phyloP scores from a whole-genome alignment of 1,140 invertebrate species.

The Magallana ariakensis region DNA sequence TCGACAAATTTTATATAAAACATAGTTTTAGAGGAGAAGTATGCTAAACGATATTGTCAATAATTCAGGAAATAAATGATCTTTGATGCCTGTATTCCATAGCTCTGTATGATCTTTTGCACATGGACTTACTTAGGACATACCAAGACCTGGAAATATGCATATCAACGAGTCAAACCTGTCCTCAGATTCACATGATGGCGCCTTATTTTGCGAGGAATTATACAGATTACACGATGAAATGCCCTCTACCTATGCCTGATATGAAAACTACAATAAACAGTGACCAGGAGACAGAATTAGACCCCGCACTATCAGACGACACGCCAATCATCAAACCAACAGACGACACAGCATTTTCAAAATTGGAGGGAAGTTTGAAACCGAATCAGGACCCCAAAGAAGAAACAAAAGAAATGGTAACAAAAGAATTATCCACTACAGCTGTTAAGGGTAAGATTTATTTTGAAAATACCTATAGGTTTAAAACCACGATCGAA shows the following conservation, averaged over 20 bases:
- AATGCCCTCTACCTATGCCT: slow-evolving; percentile 3
- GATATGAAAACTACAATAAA: not conserved
- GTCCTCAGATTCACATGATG: slow-evolving; percentile 31
- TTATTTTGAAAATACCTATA: not conserved
- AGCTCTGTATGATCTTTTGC: too few relatives aligned
- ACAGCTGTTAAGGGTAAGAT: not conserved
- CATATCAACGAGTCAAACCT: not conserved
- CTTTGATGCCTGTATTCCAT: too few relatives aligned
- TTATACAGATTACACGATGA: slow-evolving; percentile 4
- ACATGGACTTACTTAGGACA: not conserved
- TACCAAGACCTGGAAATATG: not conserved
- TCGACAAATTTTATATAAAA: too few relatives aligned
- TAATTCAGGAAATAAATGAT: too few relatives aligned
- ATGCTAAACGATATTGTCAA: too few relatives aligned
- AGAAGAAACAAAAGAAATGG: not conserved
- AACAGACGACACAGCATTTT: not conserved
- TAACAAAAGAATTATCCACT: not conserved
- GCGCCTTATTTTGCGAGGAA: slow-evolving; percentile 9
- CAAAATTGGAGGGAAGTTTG: too few relatives aligned
- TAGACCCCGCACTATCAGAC: too few relatives aligned
- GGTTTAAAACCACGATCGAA: not conserved
- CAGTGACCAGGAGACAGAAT: not conserved
- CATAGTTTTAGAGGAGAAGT: too few relatives aligned
- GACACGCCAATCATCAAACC: too few relatives aligned
- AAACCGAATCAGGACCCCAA: not conserved